These are phyloP conservation scores for Apodemus sylvaticus DNA, from an alignment of 2,113 vertebrate genomes.

Conservation along the genomic window DNA sequence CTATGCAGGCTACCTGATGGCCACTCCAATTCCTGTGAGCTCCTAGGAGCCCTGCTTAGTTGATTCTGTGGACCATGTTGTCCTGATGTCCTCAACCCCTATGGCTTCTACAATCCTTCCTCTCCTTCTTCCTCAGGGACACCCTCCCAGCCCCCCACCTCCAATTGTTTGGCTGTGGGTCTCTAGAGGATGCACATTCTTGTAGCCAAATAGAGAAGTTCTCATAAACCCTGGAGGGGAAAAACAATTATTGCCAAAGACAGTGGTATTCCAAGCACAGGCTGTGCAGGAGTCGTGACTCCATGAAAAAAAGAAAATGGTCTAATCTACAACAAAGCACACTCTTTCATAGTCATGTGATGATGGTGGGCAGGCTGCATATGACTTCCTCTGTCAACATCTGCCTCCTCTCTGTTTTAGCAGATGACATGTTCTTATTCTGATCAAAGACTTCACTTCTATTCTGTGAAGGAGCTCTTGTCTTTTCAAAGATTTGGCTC, in stretches of 20 bases:
- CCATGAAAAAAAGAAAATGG: not conserved
- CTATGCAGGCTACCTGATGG: not conserved
- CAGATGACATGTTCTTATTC: not conserved
- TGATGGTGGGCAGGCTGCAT: not conserved
- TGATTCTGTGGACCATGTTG: not conserved
- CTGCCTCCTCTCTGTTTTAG: not conserved
- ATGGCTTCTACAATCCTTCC: not conserved
- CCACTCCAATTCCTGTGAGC: too few relatives aligned
- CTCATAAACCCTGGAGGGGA: not conserved
- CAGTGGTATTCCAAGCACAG: not conserved
- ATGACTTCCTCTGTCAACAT: not conserved
- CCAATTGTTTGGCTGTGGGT: not conserved
- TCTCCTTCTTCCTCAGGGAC: not conserved
- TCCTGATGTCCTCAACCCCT: not conserved
- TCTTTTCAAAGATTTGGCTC: constrained; percentile 36
- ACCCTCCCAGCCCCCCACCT: too few relatives aligned
- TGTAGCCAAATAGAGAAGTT: constrained; percentile 19
- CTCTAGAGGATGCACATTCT: not conserved
- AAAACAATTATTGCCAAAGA: not conserved
- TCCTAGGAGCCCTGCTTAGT: not conserved
- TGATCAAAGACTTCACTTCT: not conserved
- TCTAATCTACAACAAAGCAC: not conserved
- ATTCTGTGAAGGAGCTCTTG: not conserved
- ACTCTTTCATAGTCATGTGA: not conserved
- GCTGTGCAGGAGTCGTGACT: not conserved